Conservation (phyloP, 2,797 vertebrate genomes). For the Muraenolepis orangiensis region DNA sequence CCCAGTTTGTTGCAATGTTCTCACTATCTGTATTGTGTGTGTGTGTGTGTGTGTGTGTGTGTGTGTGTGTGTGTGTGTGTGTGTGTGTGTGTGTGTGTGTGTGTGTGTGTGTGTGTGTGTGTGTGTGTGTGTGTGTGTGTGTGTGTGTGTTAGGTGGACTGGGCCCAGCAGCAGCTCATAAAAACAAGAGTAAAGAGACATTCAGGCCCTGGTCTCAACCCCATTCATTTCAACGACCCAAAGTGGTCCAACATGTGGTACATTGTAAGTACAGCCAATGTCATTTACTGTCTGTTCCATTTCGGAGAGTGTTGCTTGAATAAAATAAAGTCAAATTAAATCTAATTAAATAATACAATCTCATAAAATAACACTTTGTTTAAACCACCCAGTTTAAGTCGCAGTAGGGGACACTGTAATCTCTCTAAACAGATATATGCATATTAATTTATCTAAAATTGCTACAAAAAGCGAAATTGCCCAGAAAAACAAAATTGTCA, state of each 20-base stretch:
- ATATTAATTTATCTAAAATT: too few relatives aligned
- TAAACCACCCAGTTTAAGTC: too few relatives aligned
- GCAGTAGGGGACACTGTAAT: background rate
- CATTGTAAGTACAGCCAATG: conserved; percentile 75
- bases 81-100: background rate
- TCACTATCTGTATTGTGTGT: background rate
- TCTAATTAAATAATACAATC: background rate
- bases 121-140: background rate
- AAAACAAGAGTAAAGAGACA: conserved; percentile 84
- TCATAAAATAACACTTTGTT: background rate
- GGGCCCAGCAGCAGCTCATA: conserved; percentile 87
- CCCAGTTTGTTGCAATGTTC: background rate
- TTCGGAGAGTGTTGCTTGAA: background rate
- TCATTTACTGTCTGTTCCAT: background rate
- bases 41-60: too few relatives aligned
- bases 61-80: background rate
- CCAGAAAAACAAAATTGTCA: too few relatives aligned
- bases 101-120: too few relatives aligned
- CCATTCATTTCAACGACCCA: conserved; percentile 83
- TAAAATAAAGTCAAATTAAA: background rate
- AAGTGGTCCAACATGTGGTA: conserved; percentile 97
- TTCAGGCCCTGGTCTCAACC: conserved; percentile 56
- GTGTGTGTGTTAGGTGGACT: conserved; percentile 77
- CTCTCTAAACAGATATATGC: too few relatives aligned
- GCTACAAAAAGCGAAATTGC: too few relatives aligned